phyloP scores from a whole-genome alignment of 30 jellyfish, hydroid and myxozoan genomes.

The Aurelia aurita region DNA sequence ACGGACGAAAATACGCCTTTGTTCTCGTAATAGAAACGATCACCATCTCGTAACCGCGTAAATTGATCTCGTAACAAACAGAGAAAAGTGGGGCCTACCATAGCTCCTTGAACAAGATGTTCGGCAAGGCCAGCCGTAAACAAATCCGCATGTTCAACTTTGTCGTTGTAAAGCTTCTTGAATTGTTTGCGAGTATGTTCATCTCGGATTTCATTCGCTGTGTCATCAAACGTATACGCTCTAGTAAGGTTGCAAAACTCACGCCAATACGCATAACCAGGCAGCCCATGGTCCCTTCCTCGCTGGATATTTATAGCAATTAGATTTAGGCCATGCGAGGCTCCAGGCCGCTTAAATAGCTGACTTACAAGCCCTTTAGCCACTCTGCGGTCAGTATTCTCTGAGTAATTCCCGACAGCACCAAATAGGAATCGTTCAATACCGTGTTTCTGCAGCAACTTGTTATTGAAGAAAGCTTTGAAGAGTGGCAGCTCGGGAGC shows the following conservation, averaged over 20 bases:
- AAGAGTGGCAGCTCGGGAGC: conserved; percentile 74
- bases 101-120: conserved; percentile 40
- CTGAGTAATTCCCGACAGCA: conserved; percentile 82
- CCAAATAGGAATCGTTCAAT: conserved; percentile 82
- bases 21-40: conserved; percentile 74
- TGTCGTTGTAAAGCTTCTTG: conserved; percentile 63
- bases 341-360: conserved; percentile 84
- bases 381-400: conserved; percentile 67
- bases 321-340: conserved; percentile 68
- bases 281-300: conserved; percentile 90
- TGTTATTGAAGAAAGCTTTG: conserved; percentile 68
- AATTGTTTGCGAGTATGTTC: conserved; percentile 35
- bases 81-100: conserved; percentile 79
- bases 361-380: conserved; percentile 73
- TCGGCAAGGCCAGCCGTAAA: conserved; percentile 82
- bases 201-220: conserved; percentile 49
- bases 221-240: conserved; percentile 52
- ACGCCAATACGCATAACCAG: conserved; percentile 82
- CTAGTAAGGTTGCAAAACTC: conserved; percentile 54
- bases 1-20: conserved; percentile 64
- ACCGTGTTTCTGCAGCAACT: conserved; percentile 55
- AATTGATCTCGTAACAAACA: conserved; percentile 79
- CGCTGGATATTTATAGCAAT: conserved; percentile 83
- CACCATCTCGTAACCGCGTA: conserved; percentile 77
- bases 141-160: conserved; percentile 67